Percentiles rank a stretch among this genome's conserved stretches.
Conservation (phyloP, 2,888 invertebrate species). For the Ochlodes sylvanus region DNA sequence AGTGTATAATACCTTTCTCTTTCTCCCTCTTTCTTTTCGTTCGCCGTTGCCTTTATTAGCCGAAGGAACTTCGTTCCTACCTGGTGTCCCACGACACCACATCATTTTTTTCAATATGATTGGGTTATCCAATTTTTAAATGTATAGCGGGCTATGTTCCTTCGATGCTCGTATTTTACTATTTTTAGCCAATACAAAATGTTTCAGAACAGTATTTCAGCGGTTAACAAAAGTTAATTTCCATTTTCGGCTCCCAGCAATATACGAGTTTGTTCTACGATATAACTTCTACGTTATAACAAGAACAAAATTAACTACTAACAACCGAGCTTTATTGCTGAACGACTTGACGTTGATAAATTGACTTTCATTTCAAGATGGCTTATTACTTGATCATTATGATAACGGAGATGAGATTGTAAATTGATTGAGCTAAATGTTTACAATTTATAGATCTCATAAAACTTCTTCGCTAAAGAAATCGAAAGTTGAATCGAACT, state of each 20-base stretch:
- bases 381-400: slow-evolving; percentile 19
- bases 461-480: not conserved
- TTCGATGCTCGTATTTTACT: not conserved
- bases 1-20: no score
- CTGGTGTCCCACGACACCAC: no score
- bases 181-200: not conserved
- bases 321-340: slow-evolving; percentile 29
- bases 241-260: slow-evolving; percentile 2
- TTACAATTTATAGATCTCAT: not conserved
- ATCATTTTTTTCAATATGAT: no score
- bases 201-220: not conserved
- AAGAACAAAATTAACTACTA: slow-evolving; percentile 33
- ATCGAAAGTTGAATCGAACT: no score
- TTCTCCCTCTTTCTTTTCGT: no score
- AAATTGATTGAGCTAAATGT: slow-evolving; percentile 16
- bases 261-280: no score
- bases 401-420: slow-evolving; percentile 9
- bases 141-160: not conserved
- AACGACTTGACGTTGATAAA: slow-evolving; percentile 34
- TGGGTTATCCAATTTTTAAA: no score
- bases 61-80: no score
- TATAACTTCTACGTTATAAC: slow-evolving; percentile 20
- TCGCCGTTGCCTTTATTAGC: no score
- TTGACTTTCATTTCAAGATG: slow-evolving; percentile 21
- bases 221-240: not conserved